A percentile compares a stretch with the other conserved stretches of the same genome.
Evolutionary conservation across 2,113 vertebrate genomes (phyloP).

Genomic region (Oxyruncus cristatus): DNA sequence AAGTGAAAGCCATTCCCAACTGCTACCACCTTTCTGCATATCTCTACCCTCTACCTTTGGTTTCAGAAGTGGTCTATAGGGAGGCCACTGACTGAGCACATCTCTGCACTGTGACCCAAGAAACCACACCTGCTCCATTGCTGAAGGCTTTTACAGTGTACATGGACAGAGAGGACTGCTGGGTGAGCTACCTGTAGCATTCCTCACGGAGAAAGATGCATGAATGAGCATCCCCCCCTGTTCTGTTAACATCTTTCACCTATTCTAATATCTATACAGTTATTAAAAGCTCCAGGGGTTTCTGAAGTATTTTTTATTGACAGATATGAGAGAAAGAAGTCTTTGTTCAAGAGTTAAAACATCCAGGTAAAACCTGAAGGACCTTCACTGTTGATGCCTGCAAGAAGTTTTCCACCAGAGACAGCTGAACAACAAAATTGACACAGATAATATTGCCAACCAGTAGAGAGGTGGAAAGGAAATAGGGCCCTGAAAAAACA

Average conservation of each 20-base stretch:
- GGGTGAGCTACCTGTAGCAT: background rate
- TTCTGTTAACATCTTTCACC: background rate
- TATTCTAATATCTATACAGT: background rate
- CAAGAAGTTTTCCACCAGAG: background rate
- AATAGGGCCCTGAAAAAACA: background rate
- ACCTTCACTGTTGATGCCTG: background rate
- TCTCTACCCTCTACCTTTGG: background rate
- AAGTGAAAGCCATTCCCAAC: background rate
- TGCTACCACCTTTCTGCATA: background rate
- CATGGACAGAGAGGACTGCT: background rate
- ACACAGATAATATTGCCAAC: background rate
- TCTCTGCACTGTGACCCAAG: fast-evolving
- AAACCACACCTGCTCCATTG: background rate
- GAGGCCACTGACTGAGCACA: background rate
- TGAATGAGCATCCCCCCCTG: fast-evolving
- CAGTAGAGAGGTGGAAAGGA: background rate
- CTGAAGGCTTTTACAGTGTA: background rate
- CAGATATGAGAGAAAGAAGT: background rate
- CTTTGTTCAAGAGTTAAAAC: slow-evolving; percentile 1
- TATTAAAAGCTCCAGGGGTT: slow-evolving; percentile 40
- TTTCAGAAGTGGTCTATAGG: background rate
- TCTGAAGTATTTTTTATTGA: slow-evolving; percentile 32
- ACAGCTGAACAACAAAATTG: background rate
- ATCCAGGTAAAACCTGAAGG: background rate
- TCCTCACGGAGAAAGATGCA: background rate